Percentiles rank a stretch among this genome's conserved stretches.
These are phyloP conservation scores for Remorina albescens DNA, from an alignment of 2,797 vertebrate species.

Conservation along the genomic window DNA sequence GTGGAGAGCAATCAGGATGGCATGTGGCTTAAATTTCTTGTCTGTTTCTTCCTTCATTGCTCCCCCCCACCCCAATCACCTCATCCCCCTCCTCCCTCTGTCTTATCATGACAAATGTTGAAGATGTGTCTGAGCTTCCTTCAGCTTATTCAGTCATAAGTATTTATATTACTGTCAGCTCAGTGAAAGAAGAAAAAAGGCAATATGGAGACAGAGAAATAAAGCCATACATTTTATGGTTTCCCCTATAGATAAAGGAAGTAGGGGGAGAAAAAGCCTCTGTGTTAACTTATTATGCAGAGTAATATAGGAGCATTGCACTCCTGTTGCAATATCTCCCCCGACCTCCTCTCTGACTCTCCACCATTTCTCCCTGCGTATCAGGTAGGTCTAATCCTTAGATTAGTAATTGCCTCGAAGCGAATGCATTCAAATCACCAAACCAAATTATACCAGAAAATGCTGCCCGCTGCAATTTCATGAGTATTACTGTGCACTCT, in stretches of 20 bases:
- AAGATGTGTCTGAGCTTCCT: constrained; percentile 35
- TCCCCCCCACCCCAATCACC: neutral
- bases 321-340: constrained; percentile 38
- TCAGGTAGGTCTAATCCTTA: constrained; percentile 79
- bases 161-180: constrained; percentile 43
- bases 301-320: constrained; percentile 38
- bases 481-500: constrained; percentile 64
- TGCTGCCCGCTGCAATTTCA: constrained; percentile 79
- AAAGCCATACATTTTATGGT: neutral
- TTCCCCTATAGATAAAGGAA: constrained; percentile 23
- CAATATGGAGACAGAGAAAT: constrained; percentile 9
- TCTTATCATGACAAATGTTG: constrained; percentile 65
- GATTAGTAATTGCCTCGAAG: constrained; percentile 81
- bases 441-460: constrained; percentile 79
- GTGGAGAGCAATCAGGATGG: constrained; percentile 78
- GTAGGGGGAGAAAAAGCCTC: neutral
- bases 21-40: constrained; percentile 51
- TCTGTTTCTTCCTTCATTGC: constrained; percentile 12
- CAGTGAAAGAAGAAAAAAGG: neutral
- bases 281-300: constrained; percentile 54
- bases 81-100: neutral
- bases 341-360: constrained; percentile 24
- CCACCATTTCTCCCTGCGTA: constrained; percentile 55
- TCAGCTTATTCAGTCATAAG: constrained; percentile 43
- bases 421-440: constrained; percentile 80